Base-by-base conservation (phyloP, 2,113 vertebrate genomes). In the Alectura lathami region DNA sequence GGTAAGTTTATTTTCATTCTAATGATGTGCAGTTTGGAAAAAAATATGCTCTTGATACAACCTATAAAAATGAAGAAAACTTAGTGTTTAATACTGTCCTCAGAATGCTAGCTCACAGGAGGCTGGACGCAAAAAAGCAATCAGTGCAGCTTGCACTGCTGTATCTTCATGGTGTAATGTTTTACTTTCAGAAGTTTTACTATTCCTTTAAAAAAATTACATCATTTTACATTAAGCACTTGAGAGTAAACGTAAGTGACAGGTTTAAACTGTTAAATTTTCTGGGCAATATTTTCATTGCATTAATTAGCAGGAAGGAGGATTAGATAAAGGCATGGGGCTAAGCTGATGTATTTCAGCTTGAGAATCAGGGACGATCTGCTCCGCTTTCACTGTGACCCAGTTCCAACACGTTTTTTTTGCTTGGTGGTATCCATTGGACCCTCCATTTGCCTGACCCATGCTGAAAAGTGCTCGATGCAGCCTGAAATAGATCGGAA, bases 61-160 rank as follows among this genome's bases (percentile, higher is more conserved):
- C 38, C 87, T 85, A 93, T 84, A 93, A 93, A 86, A 96, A 86
- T 45, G 13, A 90, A 96, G n/a, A 83, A 93, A 88, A 68, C 4
- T 17, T 89, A 63, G 56, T 93, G 62, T 72, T 85, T 85, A 89
- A 82, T 79, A 59, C 40, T 77, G 73, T 50, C 40, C 86, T 92
- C 87, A 88, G 68, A 96, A 91, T 68, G 63, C 78, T 86, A 83
- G 24, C 29, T 62, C n/a, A 85, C 40, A 40, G 34, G 63, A 86
- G 84, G 73, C 53, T 3, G 13, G 8, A 48, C 24, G 47, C 17
- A 42, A 63, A 30, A 67, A 79, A 82, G 34, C 2, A 15, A 86
- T 89, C 77, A 57, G 56, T 64, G 75, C 15, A 67, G 70, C 57
- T 67, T 92, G 60, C 67, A 91, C 51, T 83, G 76, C 79, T 0